Percentiles rank a stretch among this genome's conserved stretches.
These are phyloP conservation scores for Antrozous pallidus DNA, from an alignment of 2,797 vertebrate species.

Conservation along the genomic window DNA sequence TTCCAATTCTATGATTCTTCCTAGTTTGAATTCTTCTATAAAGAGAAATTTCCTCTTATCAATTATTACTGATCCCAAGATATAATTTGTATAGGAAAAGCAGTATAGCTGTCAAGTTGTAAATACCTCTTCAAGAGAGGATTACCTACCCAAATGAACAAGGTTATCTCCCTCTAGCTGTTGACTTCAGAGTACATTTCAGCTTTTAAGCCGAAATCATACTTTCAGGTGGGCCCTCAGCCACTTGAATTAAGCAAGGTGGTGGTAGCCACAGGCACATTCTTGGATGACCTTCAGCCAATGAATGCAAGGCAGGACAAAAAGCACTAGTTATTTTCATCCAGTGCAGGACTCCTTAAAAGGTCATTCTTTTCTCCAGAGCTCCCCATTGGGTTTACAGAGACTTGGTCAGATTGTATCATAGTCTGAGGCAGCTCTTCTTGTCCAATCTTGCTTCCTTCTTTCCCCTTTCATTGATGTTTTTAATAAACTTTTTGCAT, in stretches of 20 bases:
- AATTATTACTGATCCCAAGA: slow-evolving; percentile 13
- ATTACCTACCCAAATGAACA: not conserved
- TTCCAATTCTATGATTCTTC: not conserved
- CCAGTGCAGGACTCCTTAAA: not conserved
- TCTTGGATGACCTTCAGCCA: not conserved
- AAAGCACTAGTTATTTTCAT: not conserved
- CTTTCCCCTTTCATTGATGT: not conserved
- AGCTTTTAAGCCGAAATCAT: not conserved
- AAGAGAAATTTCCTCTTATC: not conserved
- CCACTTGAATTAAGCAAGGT: not conserved
- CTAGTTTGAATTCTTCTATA: slow-evolving; percentile 12
- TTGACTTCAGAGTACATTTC: not conserved
- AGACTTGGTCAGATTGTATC: not conserved
- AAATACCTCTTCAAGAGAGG: not conserved
- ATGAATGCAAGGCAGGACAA: not conserved
- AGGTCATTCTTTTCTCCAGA: not conserved
- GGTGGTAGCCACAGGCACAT: not conserved
- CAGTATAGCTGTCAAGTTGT: not conserved
- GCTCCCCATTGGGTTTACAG: not conserved
- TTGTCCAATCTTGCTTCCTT: not conserved
- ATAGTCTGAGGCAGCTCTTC: not conserved
- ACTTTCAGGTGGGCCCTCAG: not conserved
- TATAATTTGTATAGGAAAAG: not conserved
- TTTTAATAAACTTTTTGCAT: not conserved
- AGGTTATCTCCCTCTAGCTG: not conserved